Base-by-base conservation (phyloP, 2,113 vertebrate genomes). In the Malurus cyaneus region DNA sequence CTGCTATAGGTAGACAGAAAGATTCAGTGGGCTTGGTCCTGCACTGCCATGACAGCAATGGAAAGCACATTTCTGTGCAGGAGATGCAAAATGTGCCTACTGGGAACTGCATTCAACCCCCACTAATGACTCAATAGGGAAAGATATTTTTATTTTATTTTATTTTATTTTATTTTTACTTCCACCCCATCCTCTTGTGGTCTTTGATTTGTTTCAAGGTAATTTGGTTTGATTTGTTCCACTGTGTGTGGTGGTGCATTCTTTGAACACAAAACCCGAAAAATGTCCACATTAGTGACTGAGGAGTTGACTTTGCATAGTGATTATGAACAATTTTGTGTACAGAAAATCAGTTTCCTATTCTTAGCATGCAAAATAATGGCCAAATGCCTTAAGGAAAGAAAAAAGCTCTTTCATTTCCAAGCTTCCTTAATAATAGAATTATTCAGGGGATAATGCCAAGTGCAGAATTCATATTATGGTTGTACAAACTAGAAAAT, bases 211-310 rank as follows among this genome's bases (percentile, higher is more conserved):
- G 18, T 71, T 89, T 94, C 46, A 62, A 82, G 50, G 62, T 93
- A 69, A 83, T 64, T 85, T 82, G 31, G 17, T 80, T 90, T 88
- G 39, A 91, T 91, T 90, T 86, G 42, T 93, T 93, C 47, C 47
- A 46, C 34, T 80, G 8, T 65, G 25, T 83, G 46, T 84, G 29
- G 21, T 69, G 34, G 23, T 61, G 9, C 29, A 73, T 92, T 87
- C 57, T 80, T 52, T 72, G 53, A 90, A 65, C 24, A 77, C 14
- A 49, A 20, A 73, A 10, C 15, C 1, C 3, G 0, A 67, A 73
- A 88, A 80, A 36, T 26, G 28, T 90, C 39, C 67, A 39, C 9
- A 16, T 65, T 42, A 73, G 29, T 80, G 76, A 61, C 65, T 32
- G 39, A 82, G 42, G 8, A 67, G 39, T 54, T 92, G 85, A 44